phyloP scores from a whole-genome alignment of 2,113 vertebrate species.

The Ancistrus triradiatus region DNA sequence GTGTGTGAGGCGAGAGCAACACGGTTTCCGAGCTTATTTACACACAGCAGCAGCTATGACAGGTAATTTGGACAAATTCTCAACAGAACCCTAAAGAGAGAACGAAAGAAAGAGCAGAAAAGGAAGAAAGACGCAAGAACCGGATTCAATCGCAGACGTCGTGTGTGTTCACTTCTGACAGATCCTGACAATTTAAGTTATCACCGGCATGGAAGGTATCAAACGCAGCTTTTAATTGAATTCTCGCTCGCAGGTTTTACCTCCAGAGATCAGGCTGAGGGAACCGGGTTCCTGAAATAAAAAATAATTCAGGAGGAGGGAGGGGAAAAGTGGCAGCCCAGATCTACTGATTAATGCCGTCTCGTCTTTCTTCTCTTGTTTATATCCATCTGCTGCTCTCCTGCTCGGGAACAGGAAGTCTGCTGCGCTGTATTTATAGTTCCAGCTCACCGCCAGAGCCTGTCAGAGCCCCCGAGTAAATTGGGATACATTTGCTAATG shows the following conservation, averaged over 20 bases:
- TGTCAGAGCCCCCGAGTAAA: slow-evolving; percentile 48
- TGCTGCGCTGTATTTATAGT: slow-evolving; percentile 46
- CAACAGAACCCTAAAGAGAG: slow-evolving; percentile 44
- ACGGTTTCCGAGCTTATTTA: slow-evolving; percentile 71
- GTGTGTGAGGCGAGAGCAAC: slow-evolving; percentile 51
- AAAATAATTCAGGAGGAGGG: background rate
- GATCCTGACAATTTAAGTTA: slow-evolving; percentile 70
- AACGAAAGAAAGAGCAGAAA: slow-evolving; percentile 28
- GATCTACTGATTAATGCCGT: slow-evolving; percentile 51
- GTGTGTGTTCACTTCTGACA: slow-evolving; percentile 63
- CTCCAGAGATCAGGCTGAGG: slow-evolving; percentile 55
- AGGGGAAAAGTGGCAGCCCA: slow-evolving; percentile 21
- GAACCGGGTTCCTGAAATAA: slow-evolving; percentile 10
- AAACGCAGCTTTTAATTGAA: slow-evolving; percentile 66
- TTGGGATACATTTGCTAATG: slow-evolving; percentile 64
- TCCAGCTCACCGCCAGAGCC: slow-evolving; percentile 27
- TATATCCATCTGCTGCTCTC: slow-evolving; percentile 7
- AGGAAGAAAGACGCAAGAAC: slow-evolving; percentile 63
- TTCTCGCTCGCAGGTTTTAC: slow-evolving; percentile 54
- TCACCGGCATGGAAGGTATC: slow-evolving; percentile 59
- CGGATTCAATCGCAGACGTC: slow-evolving; percentile 75
- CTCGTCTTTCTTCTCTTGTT: slow-evolving; percentile 44
- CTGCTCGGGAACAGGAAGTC: slow-evolving; percentile 23
- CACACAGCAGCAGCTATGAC: slow-evolving; percentile 72
- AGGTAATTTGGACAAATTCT: slow-evolving; percentile 78